These are phyloP conservation scores for Psammodynastes pulverulentus DNA, from an alignment of 2,113 vertebrate genomes.

Conservation along the genomic window DNA sequence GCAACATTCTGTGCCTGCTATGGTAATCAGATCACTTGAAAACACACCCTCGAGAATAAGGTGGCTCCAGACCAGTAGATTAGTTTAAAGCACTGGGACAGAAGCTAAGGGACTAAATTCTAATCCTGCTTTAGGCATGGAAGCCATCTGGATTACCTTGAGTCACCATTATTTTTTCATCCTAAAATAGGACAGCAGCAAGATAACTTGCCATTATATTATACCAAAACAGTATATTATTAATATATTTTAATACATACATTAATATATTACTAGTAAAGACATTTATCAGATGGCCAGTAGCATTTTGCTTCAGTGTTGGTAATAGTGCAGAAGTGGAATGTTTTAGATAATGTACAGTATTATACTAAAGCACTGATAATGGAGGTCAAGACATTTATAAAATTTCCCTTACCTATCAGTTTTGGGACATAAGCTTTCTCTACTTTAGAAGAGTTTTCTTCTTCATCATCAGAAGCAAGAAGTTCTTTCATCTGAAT, in stretches of 20 bases:
- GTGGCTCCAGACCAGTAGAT: background rate
- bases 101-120: background rate
- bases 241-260: background rate
- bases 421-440: constrained; percentile 97
- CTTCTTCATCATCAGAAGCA: constrained; percentile 90
- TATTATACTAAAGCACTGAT: background rate
- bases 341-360: background rate
- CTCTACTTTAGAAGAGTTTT: constrained; percentile 79
- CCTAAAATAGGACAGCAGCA: background rate
- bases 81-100: background rate
- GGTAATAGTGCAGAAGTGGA: background rate
- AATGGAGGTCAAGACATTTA: background rate
- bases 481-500: constrained; percentile 87
- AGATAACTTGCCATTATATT: background rate
- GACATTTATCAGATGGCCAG: background rate
- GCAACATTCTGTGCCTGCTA: background rate
- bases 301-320: background rate
- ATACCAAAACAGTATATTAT: background rate
- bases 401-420: constrained; percentile 79
- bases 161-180: background rate
- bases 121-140: background rate
- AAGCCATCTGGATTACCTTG: background rate
- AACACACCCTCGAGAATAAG: background rate
- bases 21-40: background rate
- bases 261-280: background rate